These are phyloP conservation scores for Gortyna flavago DNA, from an alignment of 2,888 invertebrate species.

Conservation along the genomic window DNA sequence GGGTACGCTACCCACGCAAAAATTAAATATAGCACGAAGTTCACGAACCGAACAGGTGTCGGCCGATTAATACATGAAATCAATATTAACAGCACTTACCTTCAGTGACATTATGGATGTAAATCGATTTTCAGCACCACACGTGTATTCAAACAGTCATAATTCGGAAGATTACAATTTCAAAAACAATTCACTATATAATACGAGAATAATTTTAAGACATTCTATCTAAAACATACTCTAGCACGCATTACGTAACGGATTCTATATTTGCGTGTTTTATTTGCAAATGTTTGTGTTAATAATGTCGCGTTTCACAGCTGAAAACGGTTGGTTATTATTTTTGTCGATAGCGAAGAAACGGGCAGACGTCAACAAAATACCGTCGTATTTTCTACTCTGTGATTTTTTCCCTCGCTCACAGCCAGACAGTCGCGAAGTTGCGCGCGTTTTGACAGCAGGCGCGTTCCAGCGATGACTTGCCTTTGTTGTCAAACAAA, in stretches of 20 bases:
- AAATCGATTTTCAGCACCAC: conserved; percentile 75
- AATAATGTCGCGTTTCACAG: conserved; percentile 51
- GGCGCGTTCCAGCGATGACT: conserved; percentile 55
- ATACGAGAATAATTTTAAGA: conserved; percentile 39
- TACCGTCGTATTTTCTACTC: conserved; percentile 51
- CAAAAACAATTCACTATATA: conserved; percentile 62
- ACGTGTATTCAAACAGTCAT: conserved; percentile 78
- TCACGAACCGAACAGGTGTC: conserved; percentile 2
- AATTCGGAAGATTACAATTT: conserved; percentile 72
- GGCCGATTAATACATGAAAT: conserved; percentile 45
- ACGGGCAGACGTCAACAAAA: conserved; percentile 55
- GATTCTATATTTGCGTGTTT: conserved; percentile 22
- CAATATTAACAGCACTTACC: conserved; percentile 74
- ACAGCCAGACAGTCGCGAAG: conserved; percentile 25
- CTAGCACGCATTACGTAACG: conserved; percentile 41
- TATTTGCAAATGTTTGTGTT: conserved; percentile 56
- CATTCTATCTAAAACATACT: conserved; percentile 37
- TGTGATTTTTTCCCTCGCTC: conserved; percentile 70
- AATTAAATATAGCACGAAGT: conserved; percentile 53
- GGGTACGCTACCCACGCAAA: conserved; percentile 65
- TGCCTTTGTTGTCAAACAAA: background rate
- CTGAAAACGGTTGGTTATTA: conserved; percentile 46
- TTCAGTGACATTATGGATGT: conserved; percentile 81
- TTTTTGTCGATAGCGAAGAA: conserved; percentile 52
- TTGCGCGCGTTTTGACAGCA: conserved; percentile 58